Conservation (phyloP, 2,888 invertebrate species). For the Limnephilus auricula region DNA sequence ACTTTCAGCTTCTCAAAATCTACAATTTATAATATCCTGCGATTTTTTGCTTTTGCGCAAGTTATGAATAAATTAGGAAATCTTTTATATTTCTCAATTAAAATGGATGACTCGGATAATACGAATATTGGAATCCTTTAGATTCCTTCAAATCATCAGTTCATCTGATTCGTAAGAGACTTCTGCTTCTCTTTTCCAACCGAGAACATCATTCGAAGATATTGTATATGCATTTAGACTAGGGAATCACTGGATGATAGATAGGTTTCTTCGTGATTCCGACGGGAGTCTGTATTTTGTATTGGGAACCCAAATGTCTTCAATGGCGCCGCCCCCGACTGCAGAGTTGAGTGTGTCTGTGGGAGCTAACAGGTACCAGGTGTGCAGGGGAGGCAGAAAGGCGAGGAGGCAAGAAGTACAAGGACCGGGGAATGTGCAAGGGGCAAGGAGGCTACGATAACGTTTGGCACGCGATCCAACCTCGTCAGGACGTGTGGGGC, state of each 20-base stretch:
- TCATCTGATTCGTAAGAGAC: background rate
- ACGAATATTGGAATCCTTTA: background rate
- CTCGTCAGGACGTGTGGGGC: slow-evolving; percentile 10
- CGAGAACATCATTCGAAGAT: background rate
- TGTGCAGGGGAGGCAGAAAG: no score
- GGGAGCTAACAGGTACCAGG: background rate
- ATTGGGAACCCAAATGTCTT: background rate
- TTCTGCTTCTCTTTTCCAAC: background rate
- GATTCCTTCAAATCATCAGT: background rate
- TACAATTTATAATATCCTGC: no score
- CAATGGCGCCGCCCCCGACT: background rate
- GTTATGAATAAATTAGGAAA: no score
- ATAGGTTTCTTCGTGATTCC: no score
- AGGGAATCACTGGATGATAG: no score
- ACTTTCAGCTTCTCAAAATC: no score
- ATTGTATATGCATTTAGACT: no score
- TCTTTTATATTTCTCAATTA: no score
- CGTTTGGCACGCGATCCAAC: background rate
- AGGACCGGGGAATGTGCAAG: background rate
- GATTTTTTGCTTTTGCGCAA: no score
- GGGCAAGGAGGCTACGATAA: background rate
- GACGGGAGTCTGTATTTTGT: background rate
- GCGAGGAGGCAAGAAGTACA: background rate
- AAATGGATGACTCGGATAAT: no score
- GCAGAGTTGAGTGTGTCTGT: background rate